Percentiles rank a stretch among this genome's conserved stretches.
Evolutionary conservation across 2,113 vertebrate species (phyloP).

Genomic region (human (Homo sapiens)): GRCh38 chr6:48440501-48441000

Average conservation of each 20-base stretch:
- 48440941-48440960: background rate
- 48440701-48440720: background rate
- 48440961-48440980: background rate
- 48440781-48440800: background rate
- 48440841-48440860: background rate
- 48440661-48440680: background rate
- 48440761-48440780: background rate
- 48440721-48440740: background rate
- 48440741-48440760: background rate
- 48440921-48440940: background rate
- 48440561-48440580: background rate
- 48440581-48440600: background rate
- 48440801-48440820: background rate
- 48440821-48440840: background rate
- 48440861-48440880: background rate
- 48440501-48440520: background rate
- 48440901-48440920: background rate
- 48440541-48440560: background rate
- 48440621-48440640: background rate
- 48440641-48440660: background rate
- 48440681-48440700: background rate
- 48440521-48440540: background rate
- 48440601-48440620: background rate
- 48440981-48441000: background rate
- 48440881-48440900: background rate